Percentiles rank a stretch among this genome's conserved stretches.
These are phyloP conservation scores for Caenorhabditis sulstoni DNA, from an alignment of 2,888 invertebrate genomes.

Conservation along the genomic window DNA sequence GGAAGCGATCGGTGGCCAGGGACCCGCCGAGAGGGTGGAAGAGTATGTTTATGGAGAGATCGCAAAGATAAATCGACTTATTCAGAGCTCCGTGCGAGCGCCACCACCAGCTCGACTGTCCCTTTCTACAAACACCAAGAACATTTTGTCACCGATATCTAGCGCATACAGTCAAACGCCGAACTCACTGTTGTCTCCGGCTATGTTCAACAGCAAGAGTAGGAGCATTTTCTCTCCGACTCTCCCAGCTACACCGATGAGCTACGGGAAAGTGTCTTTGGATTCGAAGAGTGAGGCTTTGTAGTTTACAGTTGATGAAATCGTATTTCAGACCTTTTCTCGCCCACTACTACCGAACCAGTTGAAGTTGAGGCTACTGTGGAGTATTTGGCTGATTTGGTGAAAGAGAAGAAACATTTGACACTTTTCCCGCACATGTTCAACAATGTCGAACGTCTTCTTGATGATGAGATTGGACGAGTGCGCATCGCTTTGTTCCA, in stretches of 20 bases:
- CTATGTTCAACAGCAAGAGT: slow-evolving; percentile 25
- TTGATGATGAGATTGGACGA: slow-evolving; percentile 88
- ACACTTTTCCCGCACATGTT: slow-evolving; percentile 73
- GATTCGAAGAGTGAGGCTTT: slow-evolving; percentile 25
- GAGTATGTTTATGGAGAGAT: background rate
- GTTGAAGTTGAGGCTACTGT: slow-evolving; percentile 62
- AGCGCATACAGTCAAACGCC: slow-evolving; percentile 48
- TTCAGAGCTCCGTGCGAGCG: slow-evolving; percentile 44
- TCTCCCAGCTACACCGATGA: slow-evolving; percentile 48
- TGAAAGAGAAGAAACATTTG: slow-evolving; percentile 76
- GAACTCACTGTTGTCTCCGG: slow-evolving; percentile 44
- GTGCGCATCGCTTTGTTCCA: slow-evolving; percentile 96
- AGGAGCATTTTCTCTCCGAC: slow-evolving; percentile 50
- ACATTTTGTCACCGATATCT: slow-evolving; percentile 46
- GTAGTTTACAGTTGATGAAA: background rate
- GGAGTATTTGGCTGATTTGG: slow-evolving; percentile 72
- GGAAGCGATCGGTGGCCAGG: slow-evolving; percentile 19
- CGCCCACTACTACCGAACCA: slow-evolving; percentile 43
- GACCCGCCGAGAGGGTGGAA: slow-evolving; percentile 26
- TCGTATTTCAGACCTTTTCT: slow-evolving; percentile 25
- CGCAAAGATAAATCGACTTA: too few relatives aligned
- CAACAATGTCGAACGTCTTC: slow-evolving; percentile 73
- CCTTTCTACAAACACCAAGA: slow-evolving; percentile 22
- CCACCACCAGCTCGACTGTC: slow-evolving; percentile 56
- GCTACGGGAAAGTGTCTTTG: slow-evolving; percentile 44